These are phyloP conservation scores for Nemoura dubitans DNA, from an alignment of 2,888 invertebrate genomes.

Conservation along the genomic window DNA sequence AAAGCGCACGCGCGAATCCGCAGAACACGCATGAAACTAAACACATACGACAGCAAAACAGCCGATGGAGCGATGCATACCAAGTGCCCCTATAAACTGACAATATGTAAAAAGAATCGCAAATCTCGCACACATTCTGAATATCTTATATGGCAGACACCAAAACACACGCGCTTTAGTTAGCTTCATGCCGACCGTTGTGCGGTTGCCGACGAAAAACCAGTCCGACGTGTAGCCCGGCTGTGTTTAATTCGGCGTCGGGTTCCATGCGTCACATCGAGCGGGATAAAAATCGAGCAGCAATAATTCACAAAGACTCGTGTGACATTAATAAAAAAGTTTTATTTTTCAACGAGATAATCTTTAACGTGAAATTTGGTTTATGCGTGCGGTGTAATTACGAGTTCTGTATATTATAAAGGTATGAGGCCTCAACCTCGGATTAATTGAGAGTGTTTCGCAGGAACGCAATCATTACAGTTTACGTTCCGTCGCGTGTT, in stretches of 20 bases:
- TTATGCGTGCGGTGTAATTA: background rate
- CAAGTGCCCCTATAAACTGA: background rate
- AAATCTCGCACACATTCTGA: conserved; percentile 19
- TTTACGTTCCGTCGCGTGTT: background rate
- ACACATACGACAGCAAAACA: conserved; percentile 15
- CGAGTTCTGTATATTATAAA: background rate
- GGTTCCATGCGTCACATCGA: background rate
- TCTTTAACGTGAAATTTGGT: background rate
- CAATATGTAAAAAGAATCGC: conserved; percentile 1
- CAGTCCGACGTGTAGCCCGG: background rate
- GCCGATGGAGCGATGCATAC: conserved; percentile 14
- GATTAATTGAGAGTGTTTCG: background rate
- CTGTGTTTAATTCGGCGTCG: background rate
- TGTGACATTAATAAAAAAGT: background rate
- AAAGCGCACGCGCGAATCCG: background rate
- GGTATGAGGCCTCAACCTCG: background rate
- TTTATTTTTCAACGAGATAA: background rate
- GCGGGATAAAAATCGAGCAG: background rate
- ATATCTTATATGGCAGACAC: background rate
- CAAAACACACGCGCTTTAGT: background rate
- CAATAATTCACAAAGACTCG: background rate
- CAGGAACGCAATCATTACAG: background rate
- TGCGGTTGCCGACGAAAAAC: background rate
- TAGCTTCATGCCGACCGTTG: background rate
- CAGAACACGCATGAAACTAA: background rate